A percentile compares a stretch with the other conserved stretches of the same genome.
Evolutionary conservation across 2,113 vertebrate genomes (phyloP).

Genomic region (Hippocampus comes): DNA sequence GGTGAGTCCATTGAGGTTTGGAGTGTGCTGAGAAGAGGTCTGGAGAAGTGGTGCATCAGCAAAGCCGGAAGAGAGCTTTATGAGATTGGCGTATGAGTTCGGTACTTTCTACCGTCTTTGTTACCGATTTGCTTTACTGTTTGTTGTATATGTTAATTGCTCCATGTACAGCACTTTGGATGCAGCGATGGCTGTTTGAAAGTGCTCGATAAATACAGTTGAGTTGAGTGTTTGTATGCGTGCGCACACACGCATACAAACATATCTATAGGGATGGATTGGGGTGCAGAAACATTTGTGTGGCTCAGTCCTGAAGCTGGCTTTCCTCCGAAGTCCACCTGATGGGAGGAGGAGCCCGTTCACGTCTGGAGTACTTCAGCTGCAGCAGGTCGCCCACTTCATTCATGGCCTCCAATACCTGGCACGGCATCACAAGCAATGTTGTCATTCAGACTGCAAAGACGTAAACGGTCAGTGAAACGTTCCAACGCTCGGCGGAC

Average conservation of each 20-base stretch:
- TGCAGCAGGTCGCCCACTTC: conserved; percentile 93
- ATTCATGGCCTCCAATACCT: conserved; percentile 86
- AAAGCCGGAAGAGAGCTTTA: neutral
- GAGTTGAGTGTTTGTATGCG: too few relatives aligned
- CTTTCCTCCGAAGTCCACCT: conserved; percentile 85
- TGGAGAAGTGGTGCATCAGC: neutral
- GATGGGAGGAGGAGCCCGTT: conserved; percentile 71
- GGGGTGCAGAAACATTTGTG: neutral
- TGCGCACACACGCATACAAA: too few relatives aligned
- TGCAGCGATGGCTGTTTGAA: too few relatives aligned
- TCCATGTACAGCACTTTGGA: too few relatives aligned
- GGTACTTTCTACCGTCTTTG: too few relatives aligned
- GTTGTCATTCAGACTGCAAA: conserved; percentile 3
- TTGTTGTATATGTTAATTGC: too few relatives aligned
- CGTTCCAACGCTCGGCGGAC: neutral
- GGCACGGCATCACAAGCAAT: conserved; percentile 15
- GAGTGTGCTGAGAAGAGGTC: neutral
- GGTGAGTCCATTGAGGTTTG: conserved; percentile 2
- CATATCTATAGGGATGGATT: neutral
- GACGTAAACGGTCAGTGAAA: neutral
- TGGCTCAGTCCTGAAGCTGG: conserved; percentile 79
- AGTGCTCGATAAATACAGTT: too few relatives aligned
- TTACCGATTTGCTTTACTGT: too few relatives aligned
- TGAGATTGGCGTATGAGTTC: neutral
- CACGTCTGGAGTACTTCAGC: conserved; percentile 87